phyloP scores from a whole-genome alignment of 2,888 invertebrate genomes.

The Andrena trimmerana region DNA sequence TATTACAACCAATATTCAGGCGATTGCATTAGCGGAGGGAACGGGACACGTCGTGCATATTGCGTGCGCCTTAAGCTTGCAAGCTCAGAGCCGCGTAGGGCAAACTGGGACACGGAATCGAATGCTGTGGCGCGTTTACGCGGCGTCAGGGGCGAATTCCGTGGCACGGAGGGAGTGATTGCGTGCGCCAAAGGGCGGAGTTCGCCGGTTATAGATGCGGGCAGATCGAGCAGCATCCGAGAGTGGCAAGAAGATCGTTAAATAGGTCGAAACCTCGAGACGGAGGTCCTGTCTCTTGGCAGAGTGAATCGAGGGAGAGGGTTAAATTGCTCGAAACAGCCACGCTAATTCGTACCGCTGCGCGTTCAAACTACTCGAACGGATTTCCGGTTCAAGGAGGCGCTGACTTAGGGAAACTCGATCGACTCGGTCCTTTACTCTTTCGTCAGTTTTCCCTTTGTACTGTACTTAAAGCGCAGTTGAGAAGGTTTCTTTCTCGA shows the following conservation, averaged over 20 bases:
- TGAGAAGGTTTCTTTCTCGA: too few species aligned
- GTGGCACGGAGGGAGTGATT: neutral
- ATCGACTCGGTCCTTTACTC: neutral
- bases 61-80: neutral
- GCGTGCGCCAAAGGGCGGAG: constrained; percentile 27
- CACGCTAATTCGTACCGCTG: constrained; percentile 3
- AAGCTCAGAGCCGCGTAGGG: neutral
- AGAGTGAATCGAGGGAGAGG: neutral
- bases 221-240: neutral
- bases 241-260: constrained; percentile 27
- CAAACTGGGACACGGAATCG: constrained; percentile 11
- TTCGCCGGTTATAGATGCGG: constrained; percentile 15
- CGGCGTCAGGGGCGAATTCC: neutral
- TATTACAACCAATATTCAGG: constrained; percentile 9
- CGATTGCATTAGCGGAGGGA: constrained; percentile 15
- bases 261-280: constrained; percentile 38
- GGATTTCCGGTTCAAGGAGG: neutral
- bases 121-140: constrained; percentile 17
- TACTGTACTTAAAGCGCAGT: too few species aligned
- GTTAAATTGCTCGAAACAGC: constrained; percentile 28
- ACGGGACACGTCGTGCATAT: neutral
- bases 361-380: neutral
- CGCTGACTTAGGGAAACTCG: neutral
- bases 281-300: neutral
- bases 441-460: neutral